Base-by-base conservation (phyloP, 1,140 invertebrate genomes). In the Pseudomyrmex sp. region DNA sequence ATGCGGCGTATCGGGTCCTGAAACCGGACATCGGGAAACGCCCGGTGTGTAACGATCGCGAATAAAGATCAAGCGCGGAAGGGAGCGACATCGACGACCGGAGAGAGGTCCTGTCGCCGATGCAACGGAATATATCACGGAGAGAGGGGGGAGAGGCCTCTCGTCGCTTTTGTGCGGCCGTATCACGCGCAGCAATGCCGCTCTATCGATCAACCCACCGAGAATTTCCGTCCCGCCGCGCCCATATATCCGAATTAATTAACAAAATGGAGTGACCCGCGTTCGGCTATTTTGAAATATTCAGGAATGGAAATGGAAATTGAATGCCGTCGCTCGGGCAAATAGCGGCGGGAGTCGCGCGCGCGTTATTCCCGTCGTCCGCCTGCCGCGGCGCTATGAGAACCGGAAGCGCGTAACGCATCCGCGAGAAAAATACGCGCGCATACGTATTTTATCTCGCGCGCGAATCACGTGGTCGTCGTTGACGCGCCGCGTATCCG, bases 211-310 rank as follows among this genome's bases (percentile, higher is more conserved):
- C 73, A 83, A 65, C 52, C 52, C 46, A 12, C 15, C 52, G 82
- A 83, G 72, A 26, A 83, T 20, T 77, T 77, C 63, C 54, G 52
- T 50, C 44, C 18, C 75, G 13, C 15, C 50, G 58, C 66, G 50
- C 35, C 59, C 48, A 63, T 62, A 63, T 84, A 70, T 84, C 52
- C 66, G 65, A 62, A 84, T 84, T 82, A 70, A 82, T 72, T 72
- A 82, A 82, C 68, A 50, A 72, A 84, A 84, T 84, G 63, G 76
- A 84, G 83, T 59, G 46, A 69, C 65, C 63, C 48, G 63, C 20
- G 75, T 80, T 56, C 46, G 61, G 15, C 35, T 82, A 80, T 84
- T 84, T 84, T 82, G 83, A 84, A 84, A 84, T 84, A 84, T 84
- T 84, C 76, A 82, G 65, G 12, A 59, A 54, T 56, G 76, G 70